Base-by-base conservation (phyloP, 53 echinoderm and acorn worm genomes). In the Henricia sp. region DNA sequence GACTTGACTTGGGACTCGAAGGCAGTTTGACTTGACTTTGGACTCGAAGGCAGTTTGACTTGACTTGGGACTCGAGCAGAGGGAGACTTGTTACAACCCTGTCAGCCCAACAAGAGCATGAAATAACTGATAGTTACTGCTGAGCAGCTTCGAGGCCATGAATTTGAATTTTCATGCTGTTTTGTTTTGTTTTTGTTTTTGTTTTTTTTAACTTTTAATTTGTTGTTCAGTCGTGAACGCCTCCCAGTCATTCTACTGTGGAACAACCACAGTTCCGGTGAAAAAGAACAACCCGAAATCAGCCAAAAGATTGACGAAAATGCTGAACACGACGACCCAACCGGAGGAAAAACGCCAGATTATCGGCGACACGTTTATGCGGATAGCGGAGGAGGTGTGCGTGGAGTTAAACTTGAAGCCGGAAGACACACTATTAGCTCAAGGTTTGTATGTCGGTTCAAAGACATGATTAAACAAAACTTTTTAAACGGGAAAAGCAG, bases 161-260 rank as follows among this genome's bases (percentile, higher is more conserved):
- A n/a, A n/a, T n/a, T n/a, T n/a, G n/a, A n/a, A n/a, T n/a, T n/a
- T n/a, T n/a, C n/a, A n/a, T n/a, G n/a, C n/a, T n/a, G n/a, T n/a
- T n/a, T n/a, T n/a, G n/a, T n/a, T n/a, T n/a, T n/a, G n/a, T n/a
- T 11, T 35, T 36, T 68, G 44, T 67, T 67, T 60, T 30, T 33
- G 1, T 33, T 48, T 5, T 63, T 41, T 67, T 23, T 30, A 59
- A 5, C 24, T 28, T 16, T 69, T n/a, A n/a, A n/a, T n/a, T n/a
- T n/a, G n/a, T n/a, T n/a, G n/a, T n/a, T n/a, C n/a, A 96, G 96
- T 96, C 57, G 92, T 96, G 4, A 90, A 94, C 77, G 93, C 93
- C 46, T 87, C 93, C 2, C 89, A 92, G 80, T 78, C 90, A 17
- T 96, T 96, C 67, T 94, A 96, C 85, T 92, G 94, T 85, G 96